phyloP scores from a whole-genome alignment of 2,888 invertebrate species.

The Eumacrocentrus americanus region DNA sequence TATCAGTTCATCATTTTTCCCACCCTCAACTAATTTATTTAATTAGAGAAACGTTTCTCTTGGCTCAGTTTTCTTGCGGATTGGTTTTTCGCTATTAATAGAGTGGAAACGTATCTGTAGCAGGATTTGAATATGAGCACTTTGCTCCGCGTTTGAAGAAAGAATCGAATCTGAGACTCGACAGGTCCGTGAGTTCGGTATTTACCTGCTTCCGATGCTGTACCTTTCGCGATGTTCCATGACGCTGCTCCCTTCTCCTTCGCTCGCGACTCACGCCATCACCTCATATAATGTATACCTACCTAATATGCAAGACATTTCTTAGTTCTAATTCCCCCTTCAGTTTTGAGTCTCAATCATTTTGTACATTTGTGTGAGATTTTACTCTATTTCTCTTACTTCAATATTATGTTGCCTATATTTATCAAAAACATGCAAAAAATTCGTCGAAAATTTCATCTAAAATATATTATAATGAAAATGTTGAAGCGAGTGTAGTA shows the following conservation, averaged over 20 bases:
- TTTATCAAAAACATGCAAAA: too few species aligned
- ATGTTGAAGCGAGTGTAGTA: not conserved
- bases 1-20: not conserved
- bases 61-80: too few species aligned
- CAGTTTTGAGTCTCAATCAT: too few species aligned
- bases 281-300: not conserved
- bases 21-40: not conserved
- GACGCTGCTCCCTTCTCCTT: conserved; percentile 14
- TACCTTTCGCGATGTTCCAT: conserved; percentile 20
- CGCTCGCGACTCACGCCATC: not conserved
- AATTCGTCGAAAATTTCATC: too few species aligned
- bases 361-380: too few species aligned
- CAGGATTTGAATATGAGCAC: not conserved
- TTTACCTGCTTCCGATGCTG: conserved; percentile 14
- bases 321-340: not conserved
- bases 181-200: conserved; percentile 6
- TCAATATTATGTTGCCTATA: too few species aligned
- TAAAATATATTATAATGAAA: too few species aligned
- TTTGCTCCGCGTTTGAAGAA: not conserved
- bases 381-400: too few species aligned
- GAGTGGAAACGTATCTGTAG: too few species aligned
- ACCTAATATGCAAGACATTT: not conserved
- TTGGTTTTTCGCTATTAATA: too few species aligned
- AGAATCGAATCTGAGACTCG: conserved; percentile 5
- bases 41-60: too few species aligned